A percentile compares a stretch with the other conserved stretches of the same genome.
phyloP scores from a whole-genome alignment of 2,888 invertebrate genomes.

The Prostheceraeus crozeri region DNA sequence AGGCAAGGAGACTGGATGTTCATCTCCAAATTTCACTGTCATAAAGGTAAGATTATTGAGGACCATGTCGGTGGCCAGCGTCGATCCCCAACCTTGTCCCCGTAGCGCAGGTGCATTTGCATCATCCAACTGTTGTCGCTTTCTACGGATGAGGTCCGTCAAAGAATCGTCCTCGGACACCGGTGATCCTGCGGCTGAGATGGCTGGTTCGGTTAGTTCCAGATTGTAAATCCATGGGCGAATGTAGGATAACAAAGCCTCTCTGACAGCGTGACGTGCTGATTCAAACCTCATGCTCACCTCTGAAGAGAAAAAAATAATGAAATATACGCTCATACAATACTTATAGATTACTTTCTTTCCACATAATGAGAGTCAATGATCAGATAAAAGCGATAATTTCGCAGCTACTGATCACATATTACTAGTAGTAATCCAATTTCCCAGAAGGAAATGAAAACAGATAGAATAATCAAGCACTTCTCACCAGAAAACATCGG shows the following conservation, averaged over 20 bases:
- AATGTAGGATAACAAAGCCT: constrained; percentile 79
- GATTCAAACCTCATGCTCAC: constrained; percentile 93
- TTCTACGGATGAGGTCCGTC: too few relatives aligned
- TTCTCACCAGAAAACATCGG: constrained; percentile 90
- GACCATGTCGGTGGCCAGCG: constrained; percentile 99
- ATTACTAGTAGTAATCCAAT: too few relatives aligned
- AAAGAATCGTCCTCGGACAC: constrained; percentile 61
- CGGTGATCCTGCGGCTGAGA: constrained; percentile 62
- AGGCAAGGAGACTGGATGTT: constrained; percentile 88
- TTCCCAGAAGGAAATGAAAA: too few relatives aligned
- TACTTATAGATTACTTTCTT: neutral
- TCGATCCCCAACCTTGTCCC: constrained; percentile 95
- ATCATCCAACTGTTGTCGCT: too few relatives aligned
- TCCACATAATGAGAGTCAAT: too few relatives aligned
- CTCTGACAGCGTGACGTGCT: constrained; percentile 81
- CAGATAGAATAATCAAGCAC: too few relatives aligned
- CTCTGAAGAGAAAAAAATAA: constrained; percentile 63
- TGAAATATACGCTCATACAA: neutral
- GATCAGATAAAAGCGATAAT: too few relatives aligned
- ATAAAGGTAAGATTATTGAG: constrained; percentile 96
- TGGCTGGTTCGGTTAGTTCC: too few relatives aligned
- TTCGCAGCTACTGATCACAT: too few relatives aligned
- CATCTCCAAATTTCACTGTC: constrained; percentile 88
- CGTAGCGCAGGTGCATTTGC: too few relatives aligned
- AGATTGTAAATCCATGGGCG: constrained; percentile 96